Evolutionary conservation across 2,797 vertebrate species (phyloP), one percentile per base, ranked within the genome.

Genomic region (Dallia pectoralis): DNA sequence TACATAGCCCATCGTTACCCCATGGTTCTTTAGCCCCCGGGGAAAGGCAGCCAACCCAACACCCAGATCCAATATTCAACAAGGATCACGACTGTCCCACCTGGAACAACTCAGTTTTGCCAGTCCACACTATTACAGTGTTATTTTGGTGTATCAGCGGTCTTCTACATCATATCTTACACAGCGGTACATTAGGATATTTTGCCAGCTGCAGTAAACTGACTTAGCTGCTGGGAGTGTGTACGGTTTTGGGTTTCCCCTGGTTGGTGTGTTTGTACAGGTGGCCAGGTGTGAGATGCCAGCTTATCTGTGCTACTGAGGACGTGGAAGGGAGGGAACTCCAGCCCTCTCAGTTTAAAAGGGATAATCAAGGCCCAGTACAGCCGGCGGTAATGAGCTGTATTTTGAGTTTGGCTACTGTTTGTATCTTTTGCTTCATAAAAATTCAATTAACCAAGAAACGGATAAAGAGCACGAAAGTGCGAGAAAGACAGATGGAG

Each of bases 201-300:
- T 22, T 51, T 11, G 14, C 56, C 56, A 61, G 56, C 56, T 25
- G 56, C 56, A 61, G 22, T 25, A 36, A 62, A 72, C 72, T 59
- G 49, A 69, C 71, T 79, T 77, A 33, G 73, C 74, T 75, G 77
- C 73, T 14, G 5, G 15, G 69, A 18, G n/a, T 29, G 53, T 44
- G 22, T 48, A 36, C 18, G 27, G 53, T 48, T 16, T 61, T 44
- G 66, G n/a, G 51, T 74, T 69, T 63, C 53, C 47, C 48, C 53
- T 67, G 4, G 27, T 19, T 59, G 67, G 53, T 63, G 67, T 59
- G 27, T 69, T 12, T 33, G 53, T 44, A 62, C 56, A 70, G 67
- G 56, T 74, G 73, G 33, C 25, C 56, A 51, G 73, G 67, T 74
- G 67, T 64, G 29, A 49, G 56, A 19, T 44, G 33, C 33, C 36